Evolutionary conservation across 2,888 invertebrate species (phyloP).

Genomic region (Aporophyla lueneburgensis): DNA sequence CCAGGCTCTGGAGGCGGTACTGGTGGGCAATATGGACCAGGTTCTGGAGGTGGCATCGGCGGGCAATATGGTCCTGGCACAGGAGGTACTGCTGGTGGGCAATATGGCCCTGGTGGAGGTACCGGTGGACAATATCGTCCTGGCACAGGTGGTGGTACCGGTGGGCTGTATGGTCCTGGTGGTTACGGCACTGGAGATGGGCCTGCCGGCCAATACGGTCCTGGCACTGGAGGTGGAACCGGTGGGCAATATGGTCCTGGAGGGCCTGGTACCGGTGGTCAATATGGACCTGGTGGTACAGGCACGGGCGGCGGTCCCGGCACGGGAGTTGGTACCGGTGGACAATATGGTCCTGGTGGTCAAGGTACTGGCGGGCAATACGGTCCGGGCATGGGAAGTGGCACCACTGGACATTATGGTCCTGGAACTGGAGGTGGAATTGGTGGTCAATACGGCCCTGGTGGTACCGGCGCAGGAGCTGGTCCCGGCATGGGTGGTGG

Average conservation of each 20-base stretch:
- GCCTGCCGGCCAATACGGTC: conserved; percentile 26
- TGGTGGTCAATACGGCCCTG: not conserved
- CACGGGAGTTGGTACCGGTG: conserved; percentile 8
- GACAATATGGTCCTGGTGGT: conserved; percentile 40
- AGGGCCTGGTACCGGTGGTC: conserved; percentile 30
- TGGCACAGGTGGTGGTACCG: conserved; percentile 12
- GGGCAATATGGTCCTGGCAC: conserved; percentile 23
- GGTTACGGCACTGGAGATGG: conserved; percentile 26
- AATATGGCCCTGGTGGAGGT: conserved; percentile 28
- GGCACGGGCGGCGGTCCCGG: conserved; percentile 24
- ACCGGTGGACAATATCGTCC: conserved; percentile 51
- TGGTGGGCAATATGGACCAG: conserved; percentile 34
- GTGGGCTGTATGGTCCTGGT: conserved; percentile 25
- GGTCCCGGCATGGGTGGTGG: conserved; percentile 34
- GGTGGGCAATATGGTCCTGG: conserved; percentile 50
- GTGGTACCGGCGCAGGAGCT: conserved; percentile 3
- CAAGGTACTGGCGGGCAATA: conserved; percentile 38
- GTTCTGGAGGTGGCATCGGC: not conserved
- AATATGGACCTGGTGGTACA: conserved; percentile 38
- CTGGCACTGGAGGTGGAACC: conserved; percentile 17
- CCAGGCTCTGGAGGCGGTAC: conserved; percentile 1
- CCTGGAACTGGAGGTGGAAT: conserved; percentile 25
- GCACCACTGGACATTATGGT: not conserved
- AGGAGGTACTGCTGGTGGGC: conserved; percentile 21
- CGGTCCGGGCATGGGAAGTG: conserved; percentile 21